phyloP scores from a whole-genome alignment of 2,113 vertebrate species.

The Gobiocypris rarus region DNA sequence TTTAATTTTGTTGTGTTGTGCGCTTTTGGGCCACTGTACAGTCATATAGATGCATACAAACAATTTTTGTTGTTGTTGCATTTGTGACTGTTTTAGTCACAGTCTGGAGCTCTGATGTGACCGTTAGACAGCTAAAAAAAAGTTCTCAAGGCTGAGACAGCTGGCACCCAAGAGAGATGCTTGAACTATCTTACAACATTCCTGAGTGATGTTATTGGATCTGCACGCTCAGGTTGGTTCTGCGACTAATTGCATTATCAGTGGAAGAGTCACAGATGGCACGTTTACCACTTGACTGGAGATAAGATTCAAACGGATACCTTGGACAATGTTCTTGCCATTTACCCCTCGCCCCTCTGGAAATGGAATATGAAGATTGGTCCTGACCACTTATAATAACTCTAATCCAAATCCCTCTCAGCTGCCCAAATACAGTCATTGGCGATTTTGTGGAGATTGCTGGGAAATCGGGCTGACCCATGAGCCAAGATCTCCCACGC shows the following conservation, averaged over 20 bases:
- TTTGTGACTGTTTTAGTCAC: neutral
- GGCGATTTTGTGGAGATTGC: neutral
- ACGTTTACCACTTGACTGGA: conserved; percentile 5
- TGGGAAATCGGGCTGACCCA: conserved; percentile 38
- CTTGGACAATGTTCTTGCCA: neutral
- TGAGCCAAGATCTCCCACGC: conserved; percentile 56
- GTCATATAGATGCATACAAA: too few relatives aligned
- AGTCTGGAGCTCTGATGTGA: neutral
- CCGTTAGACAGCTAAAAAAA: neutral
- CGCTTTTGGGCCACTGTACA: too few relatives aligned
- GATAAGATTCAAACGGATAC: neutral
- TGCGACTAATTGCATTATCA: conserved; percentile 26
- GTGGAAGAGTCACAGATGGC: conserved; percentile 26
- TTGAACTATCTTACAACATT: neutral
- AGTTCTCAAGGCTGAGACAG: neutral
- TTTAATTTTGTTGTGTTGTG: too few relatives aligned
- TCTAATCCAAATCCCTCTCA: conserved; percentile 20
- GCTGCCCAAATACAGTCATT: conserved; percentile 7
- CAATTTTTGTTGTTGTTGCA: neutral
- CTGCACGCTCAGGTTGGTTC: neutral
- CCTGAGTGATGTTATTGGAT: conserved; percentile 1
- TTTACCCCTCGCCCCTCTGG: neutral
- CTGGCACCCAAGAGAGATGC: neutral
- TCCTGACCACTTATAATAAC: neutral
- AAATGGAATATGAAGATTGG: conserved; percentile 6